Evolutionary conservation across 2,888 invertebrate genomes (phyloP).

Genomic region (Brenthis hecate): DNA sequence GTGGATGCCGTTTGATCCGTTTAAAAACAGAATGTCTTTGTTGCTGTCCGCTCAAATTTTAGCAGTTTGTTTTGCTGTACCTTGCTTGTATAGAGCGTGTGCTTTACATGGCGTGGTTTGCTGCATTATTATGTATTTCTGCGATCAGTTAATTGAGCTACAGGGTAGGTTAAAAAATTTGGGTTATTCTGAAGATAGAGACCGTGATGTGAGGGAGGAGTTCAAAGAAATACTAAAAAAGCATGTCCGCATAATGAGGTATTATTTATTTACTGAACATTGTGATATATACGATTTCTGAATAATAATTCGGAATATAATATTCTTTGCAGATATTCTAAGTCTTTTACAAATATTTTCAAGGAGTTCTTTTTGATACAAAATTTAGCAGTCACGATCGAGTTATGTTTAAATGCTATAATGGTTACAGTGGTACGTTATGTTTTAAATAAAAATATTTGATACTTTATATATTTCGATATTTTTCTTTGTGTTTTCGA

Average conservation of each 20-base stretch:
- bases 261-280: conserved; percentile 16
- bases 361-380: conserved; percentile 69
- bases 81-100: conserved; percentile 56
- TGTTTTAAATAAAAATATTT: not conserved
- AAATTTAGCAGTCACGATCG: conserved; percentile 64
- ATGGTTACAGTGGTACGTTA: conserved; percentile 62
- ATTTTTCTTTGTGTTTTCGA: not conserved
- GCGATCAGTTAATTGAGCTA: conserved; percentile 63
- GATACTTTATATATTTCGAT: not conserved
- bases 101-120: conserved; percentile 68
- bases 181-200: conserved; percentile 48
- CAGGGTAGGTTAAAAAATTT: conserved; percentile 53
- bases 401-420: conserved; percentile 67
- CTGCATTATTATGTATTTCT: conserved; percentile 64
- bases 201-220: conserved; percentile 46
- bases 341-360: conserved; percentile 55
- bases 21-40: conserved; percentile 52
- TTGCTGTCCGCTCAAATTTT: conserved; percentile 53
- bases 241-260: conserved; percentile 67
- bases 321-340: conserved; percentile 58
- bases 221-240: conserved; percentile 60
- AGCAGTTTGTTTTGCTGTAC: conserved; percentile 49
- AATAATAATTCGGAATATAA: not conserved
- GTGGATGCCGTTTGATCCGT: conserved; percentile 68
- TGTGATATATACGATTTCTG: not conserved